Base-by-base conservation (phyloP, 2,888 invertebrate genomes). In the Drosophila pseudotakahashii region DNA sequence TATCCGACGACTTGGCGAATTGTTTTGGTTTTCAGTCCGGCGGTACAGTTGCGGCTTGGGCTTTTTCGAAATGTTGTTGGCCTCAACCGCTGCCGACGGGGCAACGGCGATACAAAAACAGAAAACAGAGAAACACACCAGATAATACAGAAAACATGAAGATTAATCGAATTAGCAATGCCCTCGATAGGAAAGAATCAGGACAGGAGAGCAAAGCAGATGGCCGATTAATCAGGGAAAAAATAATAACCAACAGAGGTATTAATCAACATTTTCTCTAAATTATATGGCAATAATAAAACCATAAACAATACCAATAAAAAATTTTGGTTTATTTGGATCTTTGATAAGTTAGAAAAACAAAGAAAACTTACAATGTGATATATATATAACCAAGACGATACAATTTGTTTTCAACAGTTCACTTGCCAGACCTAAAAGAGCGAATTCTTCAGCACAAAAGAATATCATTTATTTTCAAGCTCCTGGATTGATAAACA, bases 21-120 rank as follows among this genome's bases (percentile, higher is more conserved):
- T 83, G 83, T 79, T 81, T 81, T 81, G 82, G 72, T 79, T 79
- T 82, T 73, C 60, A 69, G 66, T 69, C 75, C 69, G 67, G 66
- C 69, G 86, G 83, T 83, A 83, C 83, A 83, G 83, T 83, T 83
- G 80, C 81, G 72, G 81, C 86, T 74, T 48, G 69, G 75, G 75
- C 73, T 83, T 86, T 81, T 83, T 72, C 57, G 41, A 81, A 85
- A 82, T 85, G 85, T 62, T 80, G 82, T 76, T 82, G 80, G 85
- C 83, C 86, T 82, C 75, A 68, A 71, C 48, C 30, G 7, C 30
- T 2, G 5, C 34, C 69, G 41, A 53, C 53, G 26, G 26, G 45
- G 30, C 45, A 45, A n/a, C 45, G 45, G 26, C 45, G 26, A 45
- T 54, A 52, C 60, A 64, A 32, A 51, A 73, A 57, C 53, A 58